Evolutionary conservation across 2,888 invertebrate genomes (phyloP), one percentile per base, ranked within the genome.

Genomic region (Mesochorus sp.): DNA sequence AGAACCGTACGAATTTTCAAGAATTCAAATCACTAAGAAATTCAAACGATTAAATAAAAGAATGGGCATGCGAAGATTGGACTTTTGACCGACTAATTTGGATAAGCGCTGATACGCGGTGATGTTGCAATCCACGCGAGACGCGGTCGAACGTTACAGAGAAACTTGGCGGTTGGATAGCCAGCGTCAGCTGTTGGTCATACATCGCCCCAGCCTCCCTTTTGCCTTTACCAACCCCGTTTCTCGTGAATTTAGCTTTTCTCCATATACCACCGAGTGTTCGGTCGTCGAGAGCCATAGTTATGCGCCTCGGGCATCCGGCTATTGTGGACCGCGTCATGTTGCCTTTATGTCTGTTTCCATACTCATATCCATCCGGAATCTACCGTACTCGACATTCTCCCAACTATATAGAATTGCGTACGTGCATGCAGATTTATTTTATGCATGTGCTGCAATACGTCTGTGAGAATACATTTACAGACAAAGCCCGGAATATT

Each of bases 291-390:
- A 70, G 62, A 67, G 64, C 82, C 83, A 85, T 87, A 86, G 85
- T 82, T 84, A 82, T 78, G 75, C 82, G 78, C 83, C 82, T 81
- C 84, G 85, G 84, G 86, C 84, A 81, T 86, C 85, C 70, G 47
- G 82, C 84, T 85, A 83, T 86, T 87, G 87, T 86, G 86, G 85
- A 85, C 83, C 84, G 86, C 87, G 87, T 86, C 89, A 87, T 86
- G 86, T 88, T 88, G 89, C 84, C 86, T 86, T 88, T 86, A 89
- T 87, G 86, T 83, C 85, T 85, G 80, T 81, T 75, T 28, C 51
- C 19, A 17, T 4, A n/a, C 31, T 81, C 77, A 80, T 83, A 82
- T 73, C 66, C 81, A 76, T 66, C 53, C 37, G 34, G 66, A 67
- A 53, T 66, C 44, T 34, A 34, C 49, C 39, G 57, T 74, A 55